Evolutionary conservation across 2,888 invertebrate species (phyloP).

Genomic region (Pharmacophagus antenor): DNA sequence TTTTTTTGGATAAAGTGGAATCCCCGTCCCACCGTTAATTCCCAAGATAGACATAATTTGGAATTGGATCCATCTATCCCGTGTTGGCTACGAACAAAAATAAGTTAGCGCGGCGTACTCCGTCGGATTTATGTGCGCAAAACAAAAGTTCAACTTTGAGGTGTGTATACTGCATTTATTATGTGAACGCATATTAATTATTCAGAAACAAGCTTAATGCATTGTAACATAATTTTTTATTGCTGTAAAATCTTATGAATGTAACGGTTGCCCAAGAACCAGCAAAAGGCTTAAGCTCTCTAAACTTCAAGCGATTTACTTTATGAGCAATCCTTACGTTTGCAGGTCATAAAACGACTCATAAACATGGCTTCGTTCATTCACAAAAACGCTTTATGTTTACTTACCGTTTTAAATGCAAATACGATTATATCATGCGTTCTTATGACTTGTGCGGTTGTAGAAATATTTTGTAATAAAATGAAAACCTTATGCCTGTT

Average conservation of each 20-base stretch:
- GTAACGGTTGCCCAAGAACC: slow-evolving; percentile 20
- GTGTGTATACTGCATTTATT: slow-evolving; percentile 12
- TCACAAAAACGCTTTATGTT: slow-evolving; percentile 71
- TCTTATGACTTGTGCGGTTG: slow-evolving; percentile 54
- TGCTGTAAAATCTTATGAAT: slow-evolving; percentile 19
- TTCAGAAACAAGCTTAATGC: slow-evolving; percentile 8
- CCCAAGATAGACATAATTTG: slow-evolving; percentile 82
- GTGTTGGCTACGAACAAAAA: slow-evolving; percentile 73
- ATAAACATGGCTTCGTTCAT: slow-evolving; percentile 73
- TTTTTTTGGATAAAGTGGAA: slow-evolving; percentile 79
- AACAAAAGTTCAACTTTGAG: slow-evolving; percentile 51
- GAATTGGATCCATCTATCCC: slow-evolving; percentile 82
- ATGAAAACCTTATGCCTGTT: slow-evolving; percentile 46
- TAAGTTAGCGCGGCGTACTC: slow-evolving; percentile 65
- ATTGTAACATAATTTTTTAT: slow-evolving; percentile 11
- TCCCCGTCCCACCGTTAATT: slow-evolving; percentile 78
- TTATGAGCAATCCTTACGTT: slow-evolving; percentile 75
- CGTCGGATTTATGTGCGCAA: slow-evolving; percentile 67
- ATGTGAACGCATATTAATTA: slow-evolving; percentile 12
- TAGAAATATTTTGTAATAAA: slow-evolving; percentile 40
- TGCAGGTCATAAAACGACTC: slow-evolving; percentile 76
- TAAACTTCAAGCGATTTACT: slow-evolving; percentile 66
- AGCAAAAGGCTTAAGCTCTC: slow-evolving; percentile 38
- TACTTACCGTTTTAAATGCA: slow-evolving; percentile 77
- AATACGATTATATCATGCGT: slow-evolving; percentile 62